These are phyloP conservation scores for Hydra vulgaris DNA, from an alignment of 30 jellyfish, hydroid and myxozoan genomes.

Conservation along the genomic window DNA sequence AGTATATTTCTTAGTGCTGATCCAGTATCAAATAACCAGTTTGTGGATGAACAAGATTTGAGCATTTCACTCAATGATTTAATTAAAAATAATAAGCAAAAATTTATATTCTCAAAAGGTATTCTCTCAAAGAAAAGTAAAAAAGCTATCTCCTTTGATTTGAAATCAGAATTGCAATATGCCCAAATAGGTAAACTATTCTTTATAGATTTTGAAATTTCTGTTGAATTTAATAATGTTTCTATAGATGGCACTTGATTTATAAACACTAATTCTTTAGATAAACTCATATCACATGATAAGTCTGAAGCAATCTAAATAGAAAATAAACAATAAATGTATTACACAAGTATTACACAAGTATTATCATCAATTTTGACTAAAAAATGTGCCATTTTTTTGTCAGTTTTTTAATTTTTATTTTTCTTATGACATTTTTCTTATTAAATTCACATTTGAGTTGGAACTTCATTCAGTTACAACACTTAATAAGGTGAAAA, in stretches of 20 bases:
- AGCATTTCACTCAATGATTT: not conserved
- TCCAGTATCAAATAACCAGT: not conserved
- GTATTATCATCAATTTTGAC: too few species aligned
- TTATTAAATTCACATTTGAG: too few species aligned
- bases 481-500: too few species aligned
- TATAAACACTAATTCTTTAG: not conserved
- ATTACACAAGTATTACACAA: too few species aligned
- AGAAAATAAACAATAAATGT: too few species aligned
- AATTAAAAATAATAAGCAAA: not conserved
- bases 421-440: too few species aligned
- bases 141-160: not conserved
- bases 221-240: not conserved
- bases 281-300: not conserved
- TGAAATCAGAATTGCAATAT: not conserved
- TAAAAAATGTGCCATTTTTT: too few species aligned
- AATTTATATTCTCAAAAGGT: not conserved
- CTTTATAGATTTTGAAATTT: not conserved
- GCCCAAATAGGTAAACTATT: slow-evolving; percentile 14
- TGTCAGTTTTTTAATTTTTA: too few species aligned
- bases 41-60: too few species aligned
- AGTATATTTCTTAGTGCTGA: not conserved
- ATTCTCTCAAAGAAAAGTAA: not conserved
- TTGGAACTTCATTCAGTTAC: too few species aligned
- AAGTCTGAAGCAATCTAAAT: not conserved
- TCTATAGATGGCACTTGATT: not conserved